Conservation (phyloP, 2,888 invertebrate species). For the Phragmatobia fuliginosa region DNA sequence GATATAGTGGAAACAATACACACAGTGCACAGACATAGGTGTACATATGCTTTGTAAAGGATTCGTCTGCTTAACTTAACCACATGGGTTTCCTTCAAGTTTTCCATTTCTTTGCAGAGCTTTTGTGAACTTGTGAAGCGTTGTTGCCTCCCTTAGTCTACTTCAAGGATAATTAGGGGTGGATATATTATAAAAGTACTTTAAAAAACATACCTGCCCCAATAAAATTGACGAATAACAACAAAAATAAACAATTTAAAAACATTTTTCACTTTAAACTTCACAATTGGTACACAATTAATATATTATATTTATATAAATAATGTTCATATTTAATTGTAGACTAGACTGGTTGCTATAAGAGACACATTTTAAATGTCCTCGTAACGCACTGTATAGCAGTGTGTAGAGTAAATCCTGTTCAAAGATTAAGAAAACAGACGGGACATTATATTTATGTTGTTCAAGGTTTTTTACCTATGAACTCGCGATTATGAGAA, state of each 20-base stretch:
- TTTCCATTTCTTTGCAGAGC: too few species aligned
- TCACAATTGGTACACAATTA: conserved; percentile 26
- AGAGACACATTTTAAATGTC: conserved; percentile 53
- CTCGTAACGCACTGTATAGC: conserved; percentile 26
- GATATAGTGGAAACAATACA: too few species aligned
- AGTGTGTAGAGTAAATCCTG: conserved; percentile 20
- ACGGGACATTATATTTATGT: conserved; percentile 23
- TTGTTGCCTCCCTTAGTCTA: too few species aligned
- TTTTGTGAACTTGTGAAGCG: too few species aligned
- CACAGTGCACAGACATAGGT: too few species aligned
- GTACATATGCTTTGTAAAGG: too few species aligned
- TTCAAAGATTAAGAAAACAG: conserved; percentile 48
- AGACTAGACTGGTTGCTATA: conserved; percentile 55
- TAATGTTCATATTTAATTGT: conserved; percentile 49
- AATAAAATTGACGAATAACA: conserved; percentile 44
- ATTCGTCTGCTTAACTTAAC: too few species aligned
- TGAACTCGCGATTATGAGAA: background rate
- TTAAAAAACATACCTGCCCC: conserved; percentile 6
- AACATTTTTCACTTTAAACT: conserved; percentile 62
- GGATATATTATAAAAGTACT: too few species aligned
- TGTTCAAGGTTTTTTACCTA: conserved; percentile 13
- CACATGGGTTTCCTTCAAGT: too few species aligned
- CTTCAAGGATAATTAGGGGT: too few species aligned
- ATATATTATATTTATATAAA: conserved; percentile 32
- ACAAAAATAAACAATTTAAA: conserved; percentile 64